Evolutionary conservation across 1,140 invertebrate genomes (phyloP), one percentile per base, ranked within the genome.

Genomic region (Hetaerina americana): DNA sequence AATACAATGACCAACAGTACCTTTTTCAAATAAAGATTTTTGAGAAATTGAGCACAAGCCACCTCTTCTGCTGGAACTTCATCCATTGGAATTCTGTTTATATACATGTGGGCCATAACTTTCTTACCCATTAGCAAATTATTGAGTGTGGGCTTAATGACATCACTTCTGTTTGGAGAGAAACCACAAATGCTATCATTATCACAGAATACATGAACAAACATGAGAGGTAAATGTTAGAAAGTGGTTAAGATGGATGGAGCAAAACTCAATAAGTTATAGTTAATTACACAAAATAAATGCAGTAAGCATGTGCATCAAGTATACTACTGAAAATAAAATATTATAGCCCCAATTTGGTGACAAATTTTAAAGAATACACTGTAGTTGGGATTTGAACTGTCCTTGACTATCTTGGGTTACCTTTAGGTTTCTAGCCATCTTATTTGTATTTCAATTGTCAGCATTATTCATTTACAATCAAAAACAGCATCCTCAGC

Each of bases 51-150:
- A 10, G 91, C 86, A 72, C 89, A 89, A 71, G 85, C 89, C 73
- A 89, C 87, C 75, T 96, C 93, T 73, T 88, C 87, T 66, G 88
- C 85, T 0, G 95, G 95, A 40, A 98, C 84, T 71, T 89, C 84
- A 68, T 91, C 87, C 22, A 97, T 81, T 5, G 91, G 89, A 78
- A 96, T 91, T 77, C 95, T 86, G 72, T 91, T 87, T 75, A 94
- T 87, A 78, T 91, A 89, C 79, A 97, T 83, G 78, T 96, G 88
- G 2, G 88, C 91, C 73, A 86, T 83, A 0, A 94, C 84, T 66
- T 82, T 81, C 78, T 90, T 89, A 0, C 95, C 95, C 72, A 87
- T 84, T n/a, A 97, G 78, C 74, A 97, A 82, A 79, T 88, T 94
- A 74, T 86, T 90, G 75, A 97, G 87, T 0, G 93, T 95, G 18